Percentiles rank a stretch among this genome's conserved stretches.
Conservation (phyloP, 1,140 invertebrate species). For the Lysiphlebus fabarum region DNA sequence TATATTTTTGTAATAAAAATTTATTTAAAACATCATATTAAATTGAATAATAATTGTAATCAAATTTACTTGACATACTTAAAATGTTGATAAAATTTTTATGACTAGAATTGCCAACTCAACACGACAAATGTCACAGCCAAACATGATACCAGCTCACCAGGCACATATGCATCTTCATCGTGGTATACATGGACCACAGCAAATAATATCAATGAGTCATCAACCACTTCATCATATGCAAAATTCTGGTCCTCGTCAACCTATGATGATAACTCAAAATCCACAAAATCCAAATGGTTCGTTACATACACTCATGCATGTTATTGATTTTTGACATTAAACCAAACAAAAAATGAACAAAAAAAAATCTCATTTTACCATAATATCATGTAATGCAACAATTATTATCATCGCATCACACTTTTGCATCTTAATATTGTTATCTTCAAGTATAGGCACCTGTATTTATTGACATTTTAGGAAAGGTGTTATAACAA, state of each 20-base stretch:
- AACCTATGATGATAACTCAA: conserved; percentile 49
- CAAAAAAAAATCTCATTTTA: too few species aligned
- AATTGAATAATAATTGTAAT: too few species aligned
- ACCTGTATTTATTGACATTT: too few species aligned
- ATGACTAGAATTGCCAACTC: conserved; percentile 46
- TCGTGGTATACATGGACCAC: conserved; percentile 44
- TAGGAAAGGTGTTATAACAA: too few species aligned
- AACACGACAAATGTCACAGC: conserved; percentile 53
- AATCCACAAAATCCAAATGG: conserved; percentile 46
- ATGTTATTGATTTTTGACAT: too few species aligned
- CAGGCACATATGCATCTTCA: conserved; percentile 44
- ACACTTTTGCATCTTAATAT: too few species aligned
- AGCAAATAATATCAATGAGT: conserved; percentile 49
- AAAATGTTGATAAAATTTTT: conserved; percentile 1
- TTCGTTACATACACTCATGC: conserved; percentile 24
- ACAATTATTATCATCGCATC: too few species aligned
- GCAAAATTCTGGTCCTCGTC: conserved; percentile 47
- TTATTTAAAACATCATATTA: background rate
- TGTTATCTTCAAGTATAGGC: too few species aligned
- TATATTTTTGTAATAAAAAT: too few species aligned
- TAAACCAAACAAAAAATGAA: too few species aligned
- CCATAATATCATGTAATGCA: too few species aligned
- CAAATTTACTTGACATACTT: too few species aligned
- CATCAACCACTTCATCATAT: conserved; percentile 52
- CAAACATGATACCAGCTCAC: conserved; percentile 50